Percentiles rank a stretch among this genome's conserved stretches.
These are phyloP conservation scores for Ctenoplectra terminalis DNA, from an alignment of 1,140 invertebrate species.

Conservation along the genomic window DNA sequence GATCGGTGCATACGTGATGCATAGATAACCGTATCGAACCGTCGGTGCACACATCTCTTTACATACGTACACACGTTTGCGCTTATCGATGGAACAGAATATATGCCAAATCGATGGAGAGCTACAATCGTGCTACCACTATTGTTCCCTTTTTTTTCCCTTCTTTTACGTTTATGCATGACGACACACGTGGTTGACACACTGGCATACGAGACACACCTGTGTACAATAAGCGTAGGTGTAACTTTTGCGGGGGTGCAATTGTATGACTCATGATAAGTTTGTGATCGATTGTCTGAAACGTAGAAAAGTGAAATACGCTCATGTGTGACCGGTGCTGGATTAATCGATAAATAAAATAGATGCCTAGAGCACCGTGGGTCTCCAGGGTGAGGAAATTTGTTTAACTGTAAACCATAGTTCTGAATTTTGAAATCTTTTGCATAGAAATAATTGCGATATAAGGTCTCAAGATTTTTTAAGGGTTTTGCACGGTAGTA, in stretches of 20 bases:
- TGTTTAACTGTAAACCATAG: too few relatives aligned
- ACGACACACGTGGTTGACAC: constrained; percentile 30
- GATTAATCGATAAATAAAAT: too few relatives aligned
- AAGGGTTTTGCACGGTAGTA: too few relatives aligned
- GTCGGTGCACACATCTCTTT: constrained; percentile 17
- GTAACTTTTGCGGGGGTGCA: background rate
- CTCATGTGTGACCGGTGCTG: too few relatives aligned
- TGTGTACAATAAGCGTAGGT: background rate
- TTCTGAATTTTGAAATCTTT: too few relatives aligned
- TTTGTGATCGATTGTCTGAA: background rate
- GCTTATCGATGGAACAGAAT: constrained; percentile 70
- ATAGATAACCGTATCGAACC: constrained; percentile 25
- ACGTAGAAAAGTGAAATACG: background rate
- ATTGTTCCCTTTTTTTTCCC: background rate
- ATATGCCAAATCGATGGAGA: constrained; percentile 78
- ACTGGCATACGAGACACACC: background rate
- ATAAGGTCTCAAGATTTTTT: too few relatives aligned
- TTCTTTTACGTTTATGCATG: background rate
- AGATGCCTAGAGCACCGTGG: too few relatives aligned
- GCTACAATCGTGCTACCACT: constrained; percentile 4
- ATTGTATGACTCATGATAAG: background rate
- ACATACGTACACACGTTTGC: constrained; percentile 7
- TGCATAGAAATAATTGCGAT: too few relatives aligned
- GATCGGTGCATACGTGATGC: constrained; percentile 30
- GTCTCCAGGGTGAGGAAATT: too few relatives aligned